These are phyloP conservation scores for Hippasteria phrygiana DNA, from an alignment of 53 echinoderm and acorn worm genomes.

Conservation along the genomic window DNA sequence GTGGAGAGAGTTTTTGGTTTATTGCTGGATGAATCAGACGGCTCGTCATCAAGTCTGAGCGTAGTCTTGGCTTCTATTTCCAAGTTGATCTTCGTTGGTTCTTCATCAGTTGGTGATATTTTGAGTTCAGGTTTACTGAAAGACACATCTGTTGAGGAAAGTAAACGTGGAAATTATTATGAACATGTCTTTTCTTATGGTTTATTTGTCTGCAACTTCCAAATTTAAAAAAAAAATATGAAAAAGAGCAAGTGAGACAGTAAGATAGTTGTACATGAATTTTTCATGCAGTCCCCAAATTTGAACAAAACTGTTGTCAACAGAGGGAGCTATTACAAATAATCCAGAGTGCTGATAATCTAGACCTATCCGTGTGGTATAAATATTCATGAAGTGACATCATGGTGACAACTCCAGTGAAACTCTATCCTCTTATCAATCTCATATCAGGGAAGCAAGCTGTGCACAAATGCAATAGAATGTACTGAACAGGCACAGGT, in stretches of 20 bases:
- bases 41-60: not conserved
- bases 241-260: no score
- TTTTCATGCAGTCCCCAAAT: not conserved
- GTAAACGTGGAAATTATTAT: not conserved
- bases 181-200: not conserved
- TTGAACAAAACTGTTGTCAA: not conserved
- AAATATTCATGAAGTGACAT: no score
- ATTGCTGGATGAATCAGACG: not conserved
- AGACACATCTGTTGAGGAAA: slow-evolving; percentile 33
- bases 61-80: not conserved
- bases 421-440: no score
- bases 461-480: no score
- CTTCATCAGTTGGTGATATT: slow-evolving; percentile 12
- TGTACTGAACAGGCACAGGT: no score
- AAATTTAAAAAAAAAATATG: no score
- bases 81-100: not conserved
- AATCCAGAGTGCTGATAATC: not conserved
- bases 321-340: slow-evolving; percentile 13
- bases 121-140: not conserved
- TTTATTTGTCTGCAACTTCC: no score
- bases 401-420: no score
- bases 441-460: no score
- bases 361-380: not conserved
- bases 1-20: not conserved
- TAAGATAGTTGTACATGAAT: not conserved